These are phyloP conservation scores for Oligia latruncula DNA, from an alignment of 2,888 invertebrate genomes.

Conservation along the genomic window DNA sequence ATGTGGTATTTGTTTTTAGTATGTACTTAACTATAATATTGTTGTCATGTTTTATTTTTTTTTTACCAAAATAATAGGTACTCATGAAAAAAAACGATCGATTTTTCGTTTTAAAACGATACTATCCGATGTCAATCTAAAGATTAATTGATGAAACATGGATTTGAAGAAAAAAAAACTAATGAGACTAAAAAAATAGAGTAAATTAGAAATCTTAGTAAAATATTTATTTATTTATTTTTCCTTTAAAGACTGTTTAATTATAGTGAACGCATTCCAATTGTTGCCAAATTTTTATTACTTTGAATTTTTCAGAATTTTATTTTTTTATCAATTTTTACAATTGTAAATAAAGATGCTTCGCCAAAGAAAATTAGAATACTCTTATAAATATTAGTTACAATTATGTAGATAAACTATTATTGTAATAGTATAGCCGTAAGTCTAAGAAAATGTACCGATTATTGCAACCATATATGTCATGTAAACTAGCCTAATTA, in stretches of 20 bases:
- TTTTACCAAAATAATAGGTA: constrained; percentile 16
- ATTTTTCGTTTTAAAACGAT: constrained; percentile 20
- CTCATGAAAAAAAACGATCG: constrained; percentile 11
- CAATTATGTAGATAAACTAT: constrained; percentile 65
- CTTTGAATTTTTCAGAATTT: constrained; percentile 60
- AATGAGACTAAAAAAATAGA: constrained; percentile 63
- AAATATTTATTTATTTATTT: constrained; percentile 60
- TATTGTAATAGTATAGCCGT: constrained; percentile 51
- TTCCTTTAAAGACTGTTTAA: constrained; percentile 64
- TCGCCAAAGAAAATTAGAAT: constrained; percentile 84
- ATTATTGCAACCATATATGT: constrained; percentile 35
- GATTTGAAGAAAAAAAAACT: constrained; percentile 67
- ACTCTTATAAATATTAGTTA: constrained; percentile 75
- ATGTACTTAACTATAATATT: not conserved
- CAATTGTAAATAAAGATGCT: constrained; percentile 81
- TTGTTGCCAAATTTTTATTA: constrained; percentile 59
- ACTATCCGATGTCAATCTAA: constrained; percentile 40
- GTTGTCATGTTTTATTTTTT: constrained; percentile 1
- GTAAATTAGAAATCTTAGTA: constrained; percentile 50
- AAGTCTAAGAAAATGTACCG: constrained; percentile 62
- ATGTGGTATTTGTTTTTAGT: constrained; percentile 28
- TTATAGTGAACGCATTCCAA: constrained; percentile 58
- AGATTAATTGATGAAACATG: constrained; percentile 48
- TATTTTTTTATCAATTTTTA: constrained; percentile 62
- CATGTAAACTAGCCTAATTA: constrained; percentile 26